phyloP scores from a whole-genome alignment of 2,113 vertebrate species.

The Neodon shergylaensis region DNA sequence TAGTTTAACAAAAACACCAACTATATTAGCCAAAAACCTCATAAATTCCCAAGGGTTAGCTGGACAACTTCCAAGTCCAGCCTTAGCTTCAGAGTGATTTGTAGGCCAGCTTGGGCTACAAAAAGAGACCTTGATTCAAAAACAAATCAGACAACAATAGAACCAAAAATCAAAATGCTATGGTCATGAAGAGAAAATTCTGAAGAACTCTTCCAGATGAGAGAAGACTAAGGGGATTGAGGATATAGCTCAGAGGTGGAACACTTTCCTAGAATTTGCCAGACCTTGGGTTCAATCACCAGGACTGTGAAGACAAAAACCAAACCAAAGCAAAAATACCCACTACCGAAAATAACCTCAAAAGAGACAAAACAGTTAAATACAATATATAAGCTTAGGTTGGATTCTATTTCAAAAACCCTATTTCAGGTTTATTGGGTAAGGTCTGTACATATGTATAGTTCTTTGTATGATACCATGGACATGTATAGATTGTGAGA shows the following conservation, averaged over 20 bases:
- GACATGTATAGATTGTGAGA: not conserved
- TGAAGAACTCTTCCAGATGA: not conserved
- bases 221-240: not conserved
- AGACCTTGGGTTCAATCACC: not conserved
- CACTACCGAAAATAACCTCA: not conserved
- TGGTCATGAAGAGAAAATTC: constrained; percentile 19
- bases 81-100: not conserved
- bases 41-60: not conserved
- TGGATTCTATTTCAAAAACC: not conserved
- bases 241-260: not conserved
- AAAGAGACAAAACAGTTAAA: not conserved
- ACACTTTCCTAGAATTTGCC: not conserved
- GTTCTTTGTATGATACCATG: not conserved
- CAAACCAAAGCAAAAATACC: not conserved
- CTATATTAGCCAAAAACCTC: not conserved
- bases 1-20: not conserved
- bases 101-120: not conserved
- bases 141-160: not conserved
- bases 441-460: not conserved
- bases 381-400: not conserved
- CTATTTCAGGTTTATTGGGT: not conserved
- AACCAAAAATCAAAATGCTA: not conserved
- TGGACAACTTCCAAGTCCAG: not conserved
- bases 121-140: not conserved
- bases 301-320: not conserved